Percentiles rank a stretch among this genome's conserved stretches.
Conservation (phyloP, 2,797 vertebrate species). For the Halcyon badia region DNA sequence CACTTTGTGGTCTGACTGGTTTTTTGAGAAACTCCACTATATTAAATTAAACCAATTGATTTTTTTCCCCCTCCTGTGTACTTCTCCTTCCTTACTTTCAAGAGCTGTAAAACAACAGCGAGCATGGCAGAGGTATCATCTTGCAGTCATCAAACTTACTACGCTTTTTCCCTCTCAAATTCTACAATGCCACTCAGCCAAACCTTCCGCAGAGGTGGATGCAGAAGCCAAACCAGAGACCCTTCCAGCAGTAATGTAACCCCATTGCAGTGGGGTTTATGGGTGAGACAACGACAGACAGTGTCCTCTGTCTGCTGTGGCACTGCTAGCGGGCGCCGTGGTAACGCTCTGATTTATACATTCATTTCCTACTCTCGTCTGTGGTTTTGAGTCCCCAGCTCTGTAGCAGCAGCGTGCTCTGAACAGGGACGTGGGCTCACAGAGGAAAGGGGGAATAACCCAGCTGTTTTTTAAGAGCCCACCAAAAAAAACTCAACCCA, state of each 20-base stretch:
- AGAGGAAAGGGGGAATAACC: neutral
- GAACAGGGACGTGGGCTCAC: neutral
- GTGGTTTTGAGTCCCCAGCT: neutral
- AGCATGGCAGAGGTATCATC: neutral
- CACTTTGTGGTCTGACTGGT: neutral
- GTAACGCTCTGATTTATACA: neutral
- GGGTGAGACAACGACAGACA: neutral
- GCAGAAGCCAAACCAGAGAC: neutral
- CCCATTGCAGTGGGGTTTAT: neutral
- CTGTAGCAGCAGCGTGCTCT: neutral
- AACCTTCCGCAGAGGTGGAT: neutral
- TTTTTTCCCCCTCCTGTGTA: neutral
- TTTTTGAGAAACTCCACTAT: neutral
- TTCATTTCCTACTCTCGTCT: constrained; percentile 6
- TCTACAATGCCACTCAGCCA: neutral
- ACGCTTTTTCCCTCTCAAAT: neutral
- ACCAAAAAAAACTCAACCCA: neutral
- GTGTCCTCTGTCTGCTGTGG: neutral
- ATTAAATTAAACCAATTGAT: neutral
- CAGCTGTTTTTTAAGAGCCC: neutral
- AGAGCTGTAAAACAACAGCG: neutral
- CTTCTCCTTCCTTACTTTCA: neutral
- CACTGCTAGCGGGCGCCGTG: neutral
- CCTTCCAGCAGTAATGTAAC: neutral
- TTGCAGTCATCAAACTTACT: neutral